Evolutionary conservation across 2,113 vertebrate species (phyloP).

Genomic region (Leiothrix lutea): DNA sequence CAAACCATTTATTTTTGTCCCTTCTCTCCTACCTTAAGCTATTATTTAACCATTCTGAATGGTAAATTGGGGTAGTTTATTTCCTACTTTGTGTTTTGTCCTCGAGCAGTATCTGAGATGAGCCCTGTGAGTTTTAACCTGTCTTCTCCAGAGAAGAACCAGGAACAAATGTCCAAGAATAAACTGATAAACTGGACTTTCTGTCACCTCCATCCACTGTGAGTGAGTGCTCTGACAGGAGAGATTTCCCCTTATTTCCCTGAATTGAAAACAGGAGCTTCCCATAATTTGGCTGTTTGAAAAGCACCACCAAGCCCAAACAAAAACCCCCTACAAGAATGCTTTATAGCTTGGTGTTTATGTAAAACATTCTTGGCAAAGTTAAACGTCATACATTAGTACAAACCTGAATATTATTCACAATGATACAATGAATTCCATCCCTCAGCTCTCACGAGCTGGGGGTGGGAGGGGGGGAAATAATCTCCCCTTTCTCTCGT

Average conservation of each 20-base stretch:
- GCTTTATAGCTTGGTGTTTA: slow-evolving; percentile 23
- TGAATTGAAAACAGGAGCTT: background rate
- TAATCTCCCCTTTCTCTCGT: background rate
- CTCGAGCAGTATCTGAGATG: background rate
- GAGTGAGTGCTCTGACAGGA: background rate
- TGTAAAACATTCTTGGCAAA: slow-evolving; percentile 72
- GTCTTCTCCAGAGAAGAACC: background rate
- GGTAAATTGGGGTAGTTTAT: background rate
- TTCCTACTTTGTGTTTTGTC: background rate
- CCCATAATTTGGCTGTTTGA: background rate
- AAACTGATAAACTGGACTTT: background rate
- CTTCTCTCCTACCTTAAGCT: background rate
- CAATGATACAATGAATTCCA: slow-evolving; percentile 42
- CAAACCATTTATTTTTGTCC: background rate
- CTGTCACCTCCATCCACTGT: background rate
- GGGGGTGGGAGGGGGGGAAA: background rate
- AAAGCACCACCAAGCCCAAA: background rate
- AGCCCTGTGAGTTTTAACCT: background rate
- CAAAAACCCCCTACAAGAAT: background rate
- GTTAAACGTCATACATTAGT: slow-evolving; percentile 70
- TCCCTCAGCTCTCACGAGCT: background rate
- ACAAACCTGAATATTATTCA: slow-evolving; percentile 66
- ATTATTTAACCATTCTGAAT: background rate
- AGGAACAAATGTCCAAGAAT: background rate
- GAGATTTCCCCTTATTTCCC: background rate